Conservation (phyloP, 2,888 invertebrate species). For the Notodonta ziczac region DNA sequence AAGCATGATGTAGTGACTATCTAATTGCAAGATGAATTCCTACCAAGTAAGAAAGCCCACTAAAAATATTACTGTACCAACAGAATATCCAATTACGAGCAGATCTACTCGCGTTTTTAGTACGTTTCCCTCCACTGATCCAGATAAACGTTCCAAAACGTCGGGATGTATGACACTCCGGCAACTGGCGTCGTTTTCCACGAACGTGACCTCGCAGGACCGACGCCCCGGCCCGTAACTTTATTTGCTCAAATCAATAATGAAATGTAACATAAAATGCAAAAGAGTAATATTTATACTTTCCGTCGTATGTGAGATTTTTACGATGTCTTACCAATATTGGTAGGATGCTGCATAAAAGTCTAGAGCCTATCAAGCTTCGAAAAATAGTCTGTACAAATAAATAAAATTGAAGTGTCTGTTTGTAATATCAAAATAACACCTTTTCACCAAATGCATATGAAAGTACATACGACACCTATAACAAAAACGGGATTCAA, state of each 20-base stretch:
- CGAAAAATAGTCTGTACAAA: too few relatives aligned
- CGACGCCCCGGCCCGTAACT: conserved; percentile 17
- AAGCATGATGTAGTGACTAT: too few relatives aligned
- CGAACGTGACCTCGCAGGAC: conserved; percentile 20
- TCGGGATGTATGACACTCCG: conserved; percentile 15
- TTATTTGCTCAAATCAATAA: conserved; percentile 25
- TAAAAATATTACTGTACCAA: background rate
- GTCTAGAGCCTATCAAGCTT: background rate
- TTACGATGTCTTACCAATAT: conserved; percentile 7
- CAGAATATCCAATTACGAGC: background rate
- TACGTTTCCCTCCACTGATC: background rate
- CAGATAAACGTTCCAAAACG: conserved; percentile 5
- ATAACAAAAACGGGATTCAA: too few relatives aligned
- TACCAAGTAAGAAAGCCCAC: too few relatives aligned
- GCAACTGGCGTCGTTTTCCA: conserved; percentile 19
- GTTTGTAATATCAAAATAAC: too few relatives aligned
- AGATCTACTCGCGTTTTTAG: background rate
- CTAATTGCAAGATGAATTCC: too few relatives aligned
- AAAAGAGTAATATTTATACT: conserved; percentile 11
- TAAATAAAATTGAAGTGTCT: too few relatives aligned
- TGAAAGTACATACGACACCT: too few relatives aligned
- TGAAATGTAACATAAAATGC: conserved; percentile 19
- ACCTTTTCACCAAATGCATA: too few relatives aligned
- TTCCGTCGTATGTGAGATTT: conserved; percentile 4
- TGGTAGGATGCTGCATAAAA: background rate